Evolutionary conservation across 2,888 invertebrate genomes (phyloP), one percentile per base, ranked within the genome.

Genomic region (Melikaiella ostensackeni): DNA sequence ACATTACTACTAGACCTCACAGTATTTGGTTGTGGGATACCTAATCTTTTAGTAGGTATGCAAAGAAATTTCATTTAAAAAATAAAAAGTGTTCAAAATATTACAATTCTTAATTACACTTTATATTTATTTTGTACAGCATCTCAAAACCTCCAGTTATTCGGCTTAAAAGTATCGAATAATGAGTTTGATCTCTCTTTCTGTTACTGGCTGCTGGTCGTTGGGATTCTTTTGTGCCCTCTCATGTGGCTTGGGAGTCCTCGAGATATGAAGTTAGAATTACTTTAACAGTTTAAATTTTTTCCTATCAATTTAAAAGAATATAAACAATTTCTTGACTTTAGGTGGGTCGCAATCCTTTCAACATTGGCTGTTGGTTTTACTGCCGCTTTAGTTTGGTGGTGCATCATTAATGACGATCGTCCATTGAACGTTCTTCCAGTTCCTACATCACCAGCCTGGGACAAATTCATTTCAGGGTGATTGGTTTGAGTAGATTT

Each of bases 211-310:
- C 94, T 97, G 89, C 90, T 97, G 30, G 91, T 97, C 24, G 93
- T 97, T 2, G 97, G 96, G 0, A 88, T 94, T 2, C 89, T 95
- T 75, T 93, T 98, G 30, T 96, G 96, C 82, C 97, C 97, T 0
- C 91, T 97, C 75, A 94, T 96, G 93, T 97, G 97, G 97, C 93
- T 97, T 8, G 97, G 97, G 73, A 97, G 97, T 80, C 97, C 98
- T 0, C 97, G 97, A 90, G 97, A 98, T 88, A 97, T 98, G 96
- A 97, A 97, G 98, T 97, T 83, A 76, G 35, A 76, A 70, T 33
- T 79, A 75, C 16, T 30, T 61, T 35, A 42, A 16, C 16, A 16
- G 16, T 42, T 38, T 0, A 38, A 78, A 35, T 76, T 61, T 21
- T 70, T 13, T 38, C 21, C 8, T 50, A 1, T 19, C 11, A 42